Percentiles rank a stretch among this genome's conserved stretches.
Evolutionary conservation across 2,113 vertebrate genomes (phyloP).

Genomic region (Nasalis larvatus): DNA sequence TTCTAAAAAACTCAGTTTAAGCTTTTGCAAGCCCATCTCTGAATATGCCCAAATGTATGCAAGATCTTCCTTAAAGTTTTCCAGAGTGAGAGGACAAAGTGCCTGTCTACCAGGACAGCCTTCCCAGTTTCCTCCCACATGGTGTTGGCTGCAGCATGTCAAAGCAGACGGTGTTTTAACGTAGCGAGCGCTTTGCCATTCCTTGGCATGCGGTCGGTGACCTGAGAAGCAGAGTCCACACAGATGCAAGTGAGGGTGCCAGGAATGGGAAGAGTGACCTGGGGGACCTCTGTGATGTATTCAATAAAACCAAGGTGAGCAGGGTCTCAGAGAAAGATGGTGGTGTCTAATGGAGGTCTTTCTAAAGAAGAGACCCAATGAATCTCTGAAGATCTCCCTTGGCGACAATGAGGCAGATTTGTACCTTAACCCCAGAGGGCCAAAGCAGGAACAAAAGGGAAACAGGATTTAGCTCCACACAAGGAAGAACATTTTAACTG

Average conservation of each 20-base stretch:
- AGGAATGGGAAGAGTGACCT: background rate
- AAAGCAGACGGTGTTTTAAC: background rate
- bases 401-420: background rate
- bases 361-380: background rate
- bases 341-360: background rate
- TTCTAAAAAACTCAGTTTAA: background rate
- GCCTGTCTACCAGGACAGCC: background rate
- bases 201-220: background rate
- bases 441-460: background rate
- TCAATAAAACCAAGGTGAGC: background rate
- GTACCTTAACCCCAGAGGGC: background rate
- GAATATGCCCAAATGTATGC: background rate
- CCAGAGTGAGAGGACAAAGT: background rate
- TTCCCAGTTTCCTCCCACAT: background rate
- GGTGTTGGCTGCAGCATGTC: background rate
- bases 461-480: background rate
- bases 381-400: background rate
- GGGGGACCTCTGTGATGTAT: accelerated
- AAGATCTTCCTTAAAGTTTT: background rate
- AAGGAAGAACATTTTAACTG: background rate
- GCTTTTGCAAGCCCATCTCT: background rate
- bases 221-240: background rate
- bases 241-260: background rate
- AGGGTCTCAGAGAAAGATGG: background rate
- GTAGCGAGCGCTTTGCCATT: background rate